Evolutionary conservation across 2,888 invertebrate species (phyloP).

Genomic region (Melinopterus prodromus): DNA sequence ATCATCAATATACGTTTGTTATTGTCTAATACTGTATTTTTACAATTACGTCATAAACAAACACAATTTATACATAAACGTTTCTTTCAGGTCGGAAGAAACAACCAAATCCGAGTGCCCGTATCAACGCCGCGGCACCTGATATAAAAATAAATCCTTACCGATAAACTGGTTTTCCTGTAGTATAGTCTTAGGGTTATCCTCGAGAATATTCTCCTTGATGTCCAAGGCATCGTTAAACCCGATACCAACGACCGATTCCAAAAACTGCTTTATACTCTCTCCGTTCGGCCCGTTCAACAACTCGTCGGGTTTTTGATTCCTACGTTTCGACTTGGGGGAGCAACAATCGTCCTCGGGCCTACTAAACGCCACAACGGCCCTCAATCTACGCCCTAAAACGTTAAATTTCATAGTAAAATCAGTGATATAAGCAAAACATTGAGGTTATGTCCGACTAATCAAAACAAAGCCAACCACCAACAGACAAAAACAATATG

Average conservation of each 20-base stretch:
- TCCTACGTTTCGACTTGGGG: slow-evolving; percentile 41
- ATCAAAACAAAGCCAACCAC: slow-evolving; percentile 26
- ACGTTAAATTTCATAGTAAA: slow-evolving; percentile 8
- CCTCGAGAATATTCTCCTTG: slow-evolving; percentile 28
- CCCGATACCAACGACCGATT: slow-evolving; percentile 33
- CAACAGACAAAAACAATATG: slow-evolving; percentile 32
- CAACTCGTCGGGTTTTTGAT: slow-evolving; percentile 39
- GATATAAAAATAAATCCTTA: not conserved
- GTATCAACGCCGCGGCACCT: not conserved
- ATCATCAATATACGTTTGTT: no score
- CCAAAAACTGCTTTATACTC: slow-evolving; percentile 45
- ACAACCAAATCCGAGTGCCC: no score
- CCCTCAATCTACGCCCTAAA: slow-evolving; percentile 39
- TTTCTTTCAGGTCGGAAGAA: no score
- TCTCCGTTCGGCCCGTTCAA: slow-evolving; percentile 26
- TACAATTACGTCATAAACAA: no score
- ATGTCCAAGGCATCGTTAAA: slow-evolving; percentile 37
- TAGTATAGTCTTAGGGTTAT: slow-evolving; percentile 18
- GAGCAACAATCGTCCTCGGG: slow-evolving; percentile 42
- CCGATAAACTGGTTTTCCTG: slow-evolving; percentile 14
- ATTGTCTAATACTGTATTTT: no score
- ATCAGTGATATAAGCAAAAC: slow-evolving; percentile 14
- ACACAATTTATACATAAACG: no score
- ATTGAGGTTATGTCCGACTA: slow-evolving; percentile 23
- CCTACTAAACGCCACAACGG: slow-evolving; percentile 38